Conservation (phyloP, 2,113 vertebrate species). For the Ellobius talpinus region DNA sequence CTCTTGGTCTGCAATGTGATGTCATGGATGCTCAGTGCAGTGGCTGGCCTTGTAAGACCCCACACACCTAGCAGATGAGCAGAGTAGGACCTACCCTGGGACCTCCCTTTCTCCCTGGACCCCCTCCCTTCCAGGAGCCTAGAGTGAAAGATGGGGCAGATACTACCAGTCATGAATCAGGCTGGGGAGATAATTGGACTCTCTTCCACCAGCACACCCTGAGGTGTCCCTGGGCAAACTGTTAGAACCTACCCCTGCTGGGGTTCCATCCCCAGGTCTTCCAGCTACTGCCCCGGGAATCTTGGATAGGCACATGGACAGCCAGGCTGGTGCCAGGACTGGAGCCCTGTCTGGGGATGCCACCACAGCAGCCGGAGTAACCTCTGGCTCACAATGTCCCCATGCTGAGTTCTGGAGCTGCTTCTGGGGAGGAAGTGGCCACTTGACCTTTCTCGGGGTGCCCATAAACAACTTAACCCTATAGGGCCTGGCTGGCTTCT, state of each 20-base stretch:
- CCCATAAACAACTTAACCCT: fast-evolving
- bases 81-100: background rate
- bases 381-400: background rate
- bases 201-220: too few species aligned
- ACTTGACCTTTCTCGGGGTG: too few species aligned
- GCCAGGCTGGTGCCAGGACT: fast-evolving
- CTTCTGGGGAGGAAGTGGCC: background rate
- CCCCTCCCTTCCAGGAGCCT: background rate
- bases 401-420: background rate
- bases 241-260: background rate
- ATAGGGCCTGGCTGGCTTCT: fast-evolving
- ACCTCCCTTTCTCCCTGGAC: fast-evolving
- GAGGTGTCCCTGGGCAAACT: background rate
- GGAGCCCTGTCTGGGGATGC: background rate
- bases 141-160: background rate
- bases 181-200: background rate
- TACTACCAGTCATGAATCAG: too few species aligned
- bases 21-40: fast-evolving
- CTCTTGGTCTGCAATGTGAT: background rate
- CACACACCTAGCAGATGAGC: too few species aligned
- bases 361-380: fast-evolving
- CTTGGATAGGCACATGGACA: fast-evolving
- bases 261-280: background rate
- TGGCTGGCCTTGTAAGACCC: fast-evolving
- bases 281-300: fast-evolving